Evolutionary conservation across 2,113 vertebrate species (phyloP), one percentile per base, ranked within the genome.

Genomic region (Neogale vison): DNA sequence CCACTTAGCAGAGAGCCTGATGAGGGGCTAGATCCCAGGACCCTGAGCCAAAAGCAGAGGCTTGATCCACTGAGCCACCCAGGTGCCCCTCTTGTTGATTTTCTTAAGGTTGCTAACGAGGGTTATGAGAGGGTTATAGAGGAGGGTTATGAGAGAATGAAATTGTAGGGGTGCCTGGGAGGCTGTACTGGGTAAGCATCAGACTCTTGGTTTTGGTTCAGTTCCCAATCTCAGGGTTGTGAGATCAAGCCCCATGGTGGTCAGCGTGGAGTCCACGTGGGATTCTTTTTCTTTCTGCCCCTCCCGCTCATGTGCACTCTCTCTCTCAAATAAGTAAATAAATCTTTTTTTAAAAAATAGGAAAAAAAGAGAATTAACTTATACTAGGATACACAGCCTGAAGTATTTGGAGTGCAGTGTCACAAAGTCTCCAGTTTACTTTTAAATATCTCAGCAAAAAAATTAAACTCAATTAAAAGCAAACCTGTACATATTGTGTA

Each of bases 351-450:
- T 1, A 7, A 17, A 15, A 65, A 65, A 65, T 65, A 34, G 63
- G 63, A 15, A 65, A 65, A 71, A 50, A 83, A 91, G 52, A 95
- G 21, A 87, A 84, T 82, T 31, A 45, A 52, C 23, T 74, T 65
- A 15, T 87, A 82, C 83, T 90, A 84, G 39, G n/a, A 93, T 69
- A 59, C 59, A 42, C 17, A 65, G 50, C 20, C 15, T 80, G 8
- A 96, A 74, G 50, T 93, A 59, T 88, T 93, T 96, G 52, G n/a
- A 59, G 31, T 88, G 45, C 82, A 45, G 63, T 47, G 65, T 95
- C 63, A 95, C 14, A 3, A 82, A 83, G 42, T 92, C 57, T 83
- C 50, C 36, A 94, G 36, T 82, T 87, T 24, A 77, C 50, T 72
- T 95, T 95, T 39, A 92, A 72, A 92, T 61, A 47, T 31, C 45